Evolutionary conservation across 64 coral and sea anemone species (phyloP), one percentile per base, ranked within the genome.

Genomic region (Acropora yongei): DNA sequence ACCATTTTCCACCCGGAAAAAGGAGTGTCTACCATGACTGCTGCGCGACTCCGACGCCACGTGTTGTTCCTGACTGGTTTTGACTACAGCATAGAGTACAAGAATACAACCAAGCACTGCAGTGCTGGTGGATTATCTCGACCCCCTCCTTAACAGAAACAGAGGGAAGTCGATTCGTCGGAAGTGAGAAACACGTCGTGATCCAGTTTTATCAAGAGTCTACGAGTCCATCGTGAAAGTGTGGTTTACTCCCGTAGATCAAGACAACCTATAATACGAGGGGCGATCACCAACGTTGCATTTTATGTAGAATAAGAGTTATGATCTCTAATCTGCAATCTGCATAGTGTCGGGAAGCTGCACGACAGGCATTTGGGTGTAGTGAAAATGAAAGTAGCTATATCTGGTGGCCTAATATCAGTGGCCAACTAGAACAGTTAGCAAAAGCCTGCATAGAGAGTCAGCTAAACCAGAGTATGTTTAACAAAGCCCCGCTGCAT

Each of bases 121-220:
- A 89, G 88, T 61, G 91, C 91, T 75, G 92, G 89, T 88, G 92
- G 87, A 12, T 71, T 89, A 57, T 94, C 92, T 46, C 69, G 87
- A 30, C 41, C 92, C 89, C 92, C 92, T 2, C 72, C 85, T 41
- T 72, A 92, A 48, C 86, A 94, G 46, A 60, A 83, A 75, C 78
- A 84, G 87, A 57, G 2, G 47, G 61, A 77, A 78, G 58, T 86
- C 10, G 86, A 88, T 60, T 74, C 71, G 66, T 88, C 86, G 10
- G 82, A 92, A 19, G 81, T 77, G 66, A 86, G 87, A 58, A 68
- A 92, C 13, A 72, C 69, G 79, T 86, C 90, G 57, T 73, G 88
- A 89, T 42, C 53, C 57, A 45, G 43, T 74, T 18, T 9, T 92
- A 41, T 51, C 55, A 16, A 57, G 40, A 42, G 82, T 92, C 41